These are phyloP conservation scores for Hydropsyche betteni DNA, from an alignment of 2,888 invertebrate genomes.

Conservation along the genomic window DNA sequence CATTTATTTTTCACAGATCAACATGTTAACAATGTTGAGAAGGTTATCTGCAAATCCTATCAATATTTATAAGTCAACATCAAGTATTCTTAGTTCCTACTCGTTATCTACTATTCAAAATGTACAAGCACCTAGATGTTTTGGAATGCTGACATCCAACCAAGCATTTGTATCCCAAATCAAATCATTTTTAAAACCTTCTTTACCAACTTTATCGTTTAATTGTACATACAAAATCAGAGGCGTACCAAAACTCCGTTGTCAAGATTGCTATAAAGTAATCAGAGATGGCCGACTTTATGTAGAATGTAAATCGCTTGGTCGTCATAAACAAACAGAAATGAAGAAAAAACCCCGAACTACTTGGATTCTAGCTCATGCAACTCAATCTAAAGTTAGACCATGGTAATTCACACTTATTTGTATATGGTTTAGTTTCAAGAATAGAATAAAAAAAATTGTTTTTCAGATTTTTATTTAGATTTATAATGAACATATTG, in stretches of 20 bases:
- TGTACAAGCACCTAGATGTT: conserved; percentile 15
- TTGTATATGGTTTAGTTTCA: background rate
- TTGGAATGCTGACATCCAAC: background rate
- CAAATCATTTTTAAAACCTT: conserved; percentile 52
- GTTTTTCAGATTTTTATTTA: background rate
- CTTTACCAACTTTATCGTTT: conserved; percentile 56
- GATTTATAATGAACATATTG: too few relatives aligned
- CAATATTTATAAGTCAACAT: too few relatives aligned
- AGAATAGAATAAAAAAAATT: background rate
- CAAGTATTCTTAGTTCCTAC: too few relatives aligned
- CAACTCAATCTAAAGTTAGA: conserved; percentile 69
- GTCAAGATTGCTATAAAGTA: conserved; percentile 82
- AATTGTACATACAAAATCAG: conserved; percentile 77
- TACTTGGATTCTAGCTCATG: conserved; percentile 80
- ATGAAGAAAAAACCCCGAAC: conserved; percentile 74
- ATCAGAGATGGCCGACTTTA: conserved; percentile 73
- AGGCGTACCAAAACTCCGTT: conserved; percentile 73
- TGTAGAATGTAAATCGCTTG: conserved; percentile 78
- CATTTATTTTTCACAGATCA: too few relatives aligned
- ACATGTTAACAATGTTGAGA: too few relatives aligned
- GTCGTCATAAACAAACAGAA: conserved; percentile 84
- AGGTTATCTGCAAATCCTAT: too few relatives aligned
- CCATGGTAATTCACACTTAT: conserved; percentile 57
- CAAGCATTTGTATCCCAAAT: too few relatives aligned
- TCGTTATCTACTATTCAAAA: background rate